Evolutionary conservation across 2,888 invertebrate genomes (phyloP).

Genomic region (Dryobotodes eremita): DNA sequence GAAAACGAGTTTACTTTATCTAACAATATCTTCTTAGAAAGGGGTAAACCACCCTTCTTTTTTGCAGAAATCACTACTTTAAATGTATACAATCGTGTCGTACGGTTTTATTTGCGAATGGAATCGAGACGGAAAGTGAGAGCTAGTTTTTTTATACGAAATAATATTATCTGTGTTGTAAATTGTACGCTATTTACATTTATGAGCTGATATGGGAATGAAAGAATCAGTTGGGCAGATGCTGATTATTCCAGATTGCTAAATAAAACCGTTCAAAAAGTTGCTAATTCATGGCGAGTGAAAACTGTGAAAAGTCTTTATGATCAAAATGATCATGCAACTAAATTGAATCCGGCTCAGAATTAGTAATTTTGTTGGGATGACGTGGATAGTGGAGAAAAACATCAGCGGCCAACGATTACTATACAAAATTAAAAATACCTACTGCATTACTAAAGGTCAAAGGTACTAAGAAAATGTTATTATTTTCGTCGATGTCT

Average conservation of each 20-base stretch:
- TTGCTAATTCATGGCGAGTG: not conserved
- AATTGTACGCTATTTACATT: slow-evolving; percentile 56
- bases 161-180: slow-evolving; percentile 61
- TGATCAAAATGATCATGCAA: not conserved
- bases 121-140: slow-evolving; percentile 57
- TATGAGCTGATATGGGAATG: slow-evolving; percentile 46
- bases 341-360: not conserved
- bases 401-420: not conserved
- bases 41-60: slow-evolving; percentile 71
- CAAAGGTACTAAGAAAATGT: not conserved
- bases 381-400: not conserved
- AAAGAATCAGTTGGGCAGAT: slow-evolving; percentile 29
- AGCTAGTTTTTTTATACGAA: slow-evolving; percentile 58
- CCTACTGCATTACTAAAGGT: not conserved
- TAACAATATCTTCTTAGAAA: slow-evolving; percentile 73
- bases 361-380: not conserved
- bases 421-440: not conserved
- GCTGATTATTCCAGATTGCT: slow-evolving; percentile 9
- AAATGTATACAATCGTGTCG: slow-evolving; percentile 69
- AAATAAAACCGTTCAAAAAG: not conserved
- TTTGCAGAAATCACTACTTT: slow-evolving; percentile 72
- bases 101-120: slow-evolving; percentile 66
- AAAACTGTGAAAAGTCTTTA: not conserved
- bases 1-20: slow-evolving; percentile 78
- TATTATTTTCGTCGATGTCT: slow-evolving; percentile 17